Evolutionary conservation across 2,888 invertebrate genomes (phyloP).

Genomic region (Parapristionchus giblindavisi): DNA sequence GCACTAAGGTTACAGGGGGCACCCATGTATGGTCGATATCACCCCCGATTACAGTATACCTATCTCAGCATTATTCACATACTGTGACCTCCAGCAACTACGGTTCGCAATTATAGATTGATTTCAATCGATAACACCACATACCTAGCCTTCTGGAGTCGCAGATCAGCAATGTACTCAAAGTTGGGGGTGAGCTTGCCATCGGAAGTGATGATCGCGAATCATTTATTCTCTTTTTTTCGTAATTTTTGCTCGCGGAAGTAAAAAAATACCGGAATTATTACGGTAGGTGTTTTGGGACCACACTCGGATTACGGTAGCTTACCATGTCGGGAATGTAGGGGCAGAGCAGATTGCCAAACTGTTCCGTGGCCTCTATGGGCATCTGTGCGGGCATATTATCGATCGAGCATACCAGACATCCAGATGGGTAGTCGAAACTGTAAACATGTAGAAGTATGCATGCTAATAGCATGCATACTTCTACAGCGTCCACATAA

Average conservation of each 20-base stretch:
- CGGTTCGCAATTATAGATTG: too few species aligned
- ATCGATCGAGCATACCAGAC: conserved; percentile 98
- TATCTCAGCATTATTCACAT: too few species aligned
- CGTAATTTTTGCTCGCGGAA: too few species aligned
- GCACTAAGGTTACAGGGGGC: too few species aligned
- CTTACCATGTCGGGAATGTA: conserved; percentile 84
- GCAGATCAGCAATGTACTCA: conserved; percentile 90
- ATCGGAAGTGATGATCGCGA: conserved; percentile 93
- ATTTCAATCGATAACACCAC: too few species aligned
- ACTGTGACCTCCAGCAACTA: too few species aligned
- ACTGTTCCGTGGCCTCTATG: conserved; percentile 94
- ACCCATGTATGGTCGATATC: too few species aligned
- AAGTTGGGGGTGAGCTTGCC: conserved; percentile 89
- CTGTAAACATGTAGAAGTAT: conserved; percentile 49
- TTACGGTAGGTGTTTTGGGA: background rate
- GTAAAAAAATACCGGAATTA: too few species aligned
- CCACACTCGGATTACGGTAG: too few species aligned
- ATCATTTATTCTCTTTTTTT: conserved; percentile 70
- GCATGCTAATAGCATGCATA: too few species aligned
- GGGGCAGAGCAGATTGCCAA: conserved; percentile 90
- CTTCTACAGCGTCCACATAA: too few species aligned
- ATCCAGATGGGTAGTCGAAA: conserved; percentile 76
- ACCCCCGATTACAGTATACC: too few species aligned
- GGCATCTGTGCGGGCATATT: conserved; percentile 99
- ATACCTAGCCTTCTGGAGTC: conserved; percentile 70